These are phyloP conservation scores for Sphaerophoria rueppellii DNA, from an alignment of 2,888 invertebrate genomes.

Conservation along the genomic window DNA sequence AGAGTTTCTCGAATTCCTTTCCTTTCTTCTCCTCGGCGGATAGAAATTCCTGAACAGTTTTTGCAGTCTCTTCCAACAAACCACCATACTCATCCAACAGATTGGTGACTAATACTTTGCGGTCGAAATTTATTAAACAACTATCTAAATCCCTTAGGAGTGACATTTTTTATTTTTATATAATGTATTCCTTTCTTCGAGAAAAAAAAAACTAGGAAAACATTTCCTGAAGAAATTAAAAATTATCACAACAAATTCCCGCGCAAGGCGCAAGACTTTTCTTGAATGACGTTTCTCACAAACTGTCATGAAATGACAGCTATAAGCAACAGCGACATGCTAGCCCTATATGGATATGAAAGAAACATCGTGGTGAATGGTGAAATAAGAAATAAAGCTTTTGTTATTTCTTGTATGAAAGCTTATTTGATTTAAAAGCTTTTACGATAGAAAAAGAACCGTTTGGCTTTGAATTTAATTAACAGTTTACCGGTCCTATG, in stretches of 20 bases:
- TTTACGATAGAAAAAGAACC: neutral
- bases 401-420: neutral
- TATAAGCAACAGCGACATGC: slow-evolving; percentile 20
- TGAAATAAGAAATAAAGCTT: neutral
- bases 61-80: slow-evolving; percentile 76
- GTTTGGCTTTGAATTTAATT: neutral
- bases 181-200: neutral
- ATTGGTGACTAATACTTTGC: slow-evolving; percentile 78
- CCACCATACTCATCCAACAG: slow-evolving; percentile 79
- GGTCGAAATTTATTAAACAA: slow-evolving; percentile 79
- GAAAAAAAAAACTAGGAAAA: slow-evolving; percentile 7
- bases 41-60: slow-evolving; percentile 75
- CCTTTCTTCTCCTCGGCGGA: slow-evolving; percentile 75
- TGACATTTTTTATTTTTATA: slow-evolving; percentile 30
- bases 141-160: slow-evolving; percentile 77
- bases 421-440: no score
- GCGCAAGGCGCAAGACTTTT: slow-evolving; percentile 8
- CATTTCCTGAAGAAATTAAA: neutral
- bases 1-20: slow-evolving; percentile 77
- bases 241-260: slow-evolving; percentile 10
- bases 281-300: neutral
- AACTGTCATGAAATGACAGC: slow-evolving; percentile 16
- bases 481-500: no score
- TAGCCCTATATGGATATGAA: slow-evolving; percentile 29
- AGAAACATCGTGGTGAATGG: no score